phyloP scores from a whole-genome alignment of 2,113 vertebrate genomes.

The Oryctolagus cuniculus region DNA sequence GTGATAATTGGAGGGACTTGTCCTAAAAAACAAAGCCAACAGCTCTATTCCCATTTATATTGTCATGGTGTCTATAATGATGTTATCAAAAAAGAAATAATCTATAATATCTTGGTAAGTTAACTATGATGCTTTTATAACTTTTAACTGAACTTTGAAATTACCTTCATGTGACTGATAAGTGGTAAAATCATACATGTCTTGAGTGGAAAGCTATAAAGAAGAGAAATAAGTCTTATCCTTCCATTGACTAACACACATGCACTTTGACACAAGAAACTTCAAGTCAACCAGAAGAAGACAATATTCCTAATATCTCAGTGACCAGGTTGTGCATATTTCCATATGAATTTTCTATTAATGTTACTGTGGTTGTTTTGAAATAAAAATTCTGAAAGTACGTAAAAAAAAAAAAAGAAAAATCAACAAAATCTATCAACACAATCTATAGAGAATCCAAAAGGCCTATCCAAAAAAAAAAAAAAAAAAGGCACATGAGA shows the following conservation, averaged over 20 bases:
- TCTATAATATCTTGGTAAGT: background rate
- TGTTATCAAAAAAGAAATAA: background rate
- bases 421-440: background rate
- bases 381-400: too few species aligned
- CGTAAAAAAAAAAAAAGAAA: too few species aligned
- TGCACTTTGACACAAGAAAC: background rate
- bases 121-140: background rate
- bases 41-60: background rate
- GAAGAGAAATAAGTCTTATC: background rate
- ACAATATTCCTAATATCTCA: background rate
- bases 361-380: too few species aligned
- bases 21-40: background rate
- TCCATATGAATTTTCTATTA: too few species aligned
- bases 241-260: background rate
- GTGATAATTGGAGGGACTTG: background rate
- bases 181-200: background rate
- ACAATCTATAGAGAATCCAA: background rate
- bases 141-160: background rate
- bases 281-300: background rate
- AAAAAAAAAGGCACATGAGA: background rate
- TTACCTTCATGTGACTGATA: background rate
- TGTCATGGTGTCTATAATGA: background rate
- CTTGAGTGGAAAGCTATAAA: conserved; percentile 25
- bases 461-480: background rate
- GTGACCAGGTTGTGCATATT: too few species aligned